phyloP scores from a whole-genome alignment of 2,113 vertebrate species.

The Gulo gulo region DNA sequence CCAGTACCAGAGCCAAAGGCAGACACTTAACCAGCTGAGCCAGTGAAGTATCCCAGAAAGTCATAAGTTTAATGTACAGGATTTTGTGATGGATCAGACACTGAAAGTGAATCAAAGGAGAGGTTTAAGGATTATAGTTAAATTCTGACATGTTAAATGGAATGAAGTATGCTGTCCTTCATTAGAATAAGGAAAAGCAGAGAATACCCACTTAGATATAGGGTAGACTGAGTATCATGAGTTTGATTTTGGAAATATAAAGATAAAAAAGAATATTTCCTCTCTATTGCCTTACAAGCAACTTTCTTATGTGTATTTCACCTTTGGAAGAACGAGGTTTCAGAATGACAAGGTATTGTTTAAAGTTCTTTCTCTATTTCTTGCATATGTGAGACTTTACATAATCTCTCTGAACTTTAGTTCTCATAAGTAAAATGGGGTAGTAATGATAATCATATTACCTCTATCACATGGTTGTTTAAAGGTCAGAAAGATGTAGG shows the following conservation, averaged over 20 bases:
- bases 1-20: no score
- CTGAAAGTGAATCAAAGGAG: not conserved
- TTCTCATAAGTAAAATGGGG: not conserved
- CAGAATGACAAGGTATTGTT: not conserved
- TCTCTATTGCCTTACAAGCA: not conserved
- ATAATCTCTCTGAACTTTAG: not conserved
- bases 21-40: no score
- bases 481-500: not conserved
- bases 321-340: not conserved
- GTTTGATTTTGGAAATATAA: not conserved
- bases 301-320: not conserved
- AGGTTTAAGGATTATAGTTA: not conserved
- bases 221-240: not conserved
- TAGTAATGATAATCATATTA: not conserved
- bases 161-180: not conserved
- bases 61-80: not conserved
- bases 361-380: not conserved
- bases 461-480: not conserved
- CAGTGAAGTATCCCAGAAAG: not conserved
- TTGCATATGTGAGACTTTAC: not conserved
- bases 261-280: not conserved
- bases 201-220: not conserved
- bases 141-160: not conserved
- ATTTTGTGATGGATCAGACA: not conserved
- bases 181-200: not conserved